phyloP scores from a whole-genome alignment of 2,113 vertebrate species.

The Micronisus gabar region DNA sequence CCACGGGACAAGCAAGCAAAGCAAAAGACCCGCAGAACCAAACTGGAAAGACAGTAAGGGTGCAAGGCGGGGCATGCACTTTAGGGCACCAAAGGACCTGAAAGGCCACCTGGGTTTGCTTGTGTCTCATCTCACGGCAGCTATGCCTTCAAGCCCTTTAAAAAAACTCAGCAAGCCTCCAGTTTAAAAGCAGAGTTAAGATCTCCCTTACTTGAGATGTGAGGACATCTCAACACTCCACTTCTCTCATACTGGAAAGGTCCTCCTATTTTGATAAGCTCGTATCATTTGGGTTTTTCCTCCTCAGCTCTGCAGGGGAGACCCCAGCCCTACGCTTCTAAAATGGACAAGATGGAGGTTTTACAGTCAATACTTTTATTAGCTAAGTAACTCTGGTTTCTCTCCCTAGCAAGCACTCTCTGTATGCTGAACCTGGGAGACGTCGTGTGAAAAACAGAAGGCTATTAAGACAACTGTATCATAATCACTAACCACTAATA shows the following conservation, averaged over 20 bases:
- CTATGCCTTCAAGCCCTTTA: not conserved
- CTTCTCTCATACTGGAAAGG: not conserved
- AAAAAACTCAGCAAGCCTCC: not conserved
- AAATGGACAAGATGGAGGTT: not conserved
- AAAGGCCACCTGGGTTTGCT: not conserved
- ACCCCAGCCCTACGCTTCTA: not conserved
- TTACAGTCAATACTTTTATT: not conserved
- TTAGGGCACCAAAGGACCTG: not conserved
- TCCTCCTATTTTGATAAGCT: not conserved
- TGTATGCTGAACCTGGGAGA: not conserved
- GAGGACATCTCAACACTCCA: not conserved
- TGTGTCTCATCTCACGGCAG: not conserved
- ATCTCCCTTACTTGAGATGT: not conserved
- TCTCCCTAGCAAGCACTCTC: not conserved
- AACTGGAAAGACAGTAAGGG: not conserved
- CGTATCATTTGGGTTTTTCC: not conserved
- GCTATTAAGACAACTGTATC: not conserved
- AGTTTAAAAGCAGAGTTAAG: not conserved
- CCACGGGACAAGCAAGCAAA: not conserved
- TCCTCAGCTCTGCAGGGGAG: not conserved
- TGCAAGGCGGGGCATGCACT: not conserved
- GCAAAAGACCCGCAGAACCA: not conserved
- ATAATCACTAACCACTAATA: not conserved
- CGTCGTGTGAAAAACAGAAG: not conserved
- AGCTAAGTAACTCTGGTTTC: not conserved